A percentile compares a stretch with the other conserved stretches of the same genome.
Evolutionary conservation across 2,888 invertebrate genomes (phyloP).

Genomic region (Kryphioiulus occultus): DNA sequence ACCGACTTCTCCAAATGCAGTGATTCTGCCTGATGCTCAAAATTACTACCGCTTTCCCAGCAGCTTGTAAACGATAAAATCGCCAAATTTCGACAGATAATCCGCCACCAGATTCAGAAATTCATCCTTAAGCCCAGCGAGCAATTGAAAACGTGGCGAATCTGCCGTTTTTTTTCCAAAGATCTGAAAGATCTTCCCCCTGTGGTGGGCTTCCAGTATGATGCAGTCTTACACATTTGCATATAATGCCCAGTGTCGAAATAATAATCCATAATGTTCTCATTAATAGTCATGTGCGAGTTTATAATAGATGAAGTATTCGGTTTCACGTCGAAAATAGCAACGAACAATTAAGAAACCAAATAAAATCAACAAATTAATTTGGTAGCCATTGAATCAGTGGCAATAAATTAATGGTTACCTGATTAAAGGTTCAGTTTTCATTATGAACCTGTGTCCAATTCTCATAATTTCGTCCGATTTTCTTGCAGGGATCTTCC

Average conservation of each 20-base stretch:
- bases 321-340: no score
- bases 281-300: no score
- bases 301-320: no score
- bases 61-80: not conserved
- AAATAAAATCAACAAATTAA: no score
- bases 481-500: conserved; percentile 84
- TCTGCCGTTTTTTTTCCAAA: not conserved
- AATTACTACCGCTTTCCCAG: not conserved
- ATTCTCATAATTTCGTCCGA: not conserved
- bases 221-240: not conserved
- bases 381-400: no score
- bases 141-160: not conserved
- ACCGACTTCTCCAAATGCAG: not conserved
- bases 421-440: not conserved
- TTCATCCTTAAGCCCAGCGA: not conserved
- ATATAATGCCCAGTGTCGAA: not conserved
- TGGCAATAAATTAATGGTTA: not conserved
- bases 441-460: not conserved
- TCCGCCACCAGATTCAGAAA: not conserved
- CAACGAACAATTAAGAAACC: no score
- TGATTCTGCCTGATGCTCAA: conserved; percentile 15
- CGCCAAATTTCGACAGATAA: not conserved
- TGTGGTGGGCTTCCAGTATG: conserved; percentile 41
- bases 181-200: not conserved
- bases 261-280: no score